These are phyloP conservation scores for Hippasteria phrygiana DNA, from an alignment of 53 echinoderm and acorn worm genomes.

Conservation along the genomic window DNA sequence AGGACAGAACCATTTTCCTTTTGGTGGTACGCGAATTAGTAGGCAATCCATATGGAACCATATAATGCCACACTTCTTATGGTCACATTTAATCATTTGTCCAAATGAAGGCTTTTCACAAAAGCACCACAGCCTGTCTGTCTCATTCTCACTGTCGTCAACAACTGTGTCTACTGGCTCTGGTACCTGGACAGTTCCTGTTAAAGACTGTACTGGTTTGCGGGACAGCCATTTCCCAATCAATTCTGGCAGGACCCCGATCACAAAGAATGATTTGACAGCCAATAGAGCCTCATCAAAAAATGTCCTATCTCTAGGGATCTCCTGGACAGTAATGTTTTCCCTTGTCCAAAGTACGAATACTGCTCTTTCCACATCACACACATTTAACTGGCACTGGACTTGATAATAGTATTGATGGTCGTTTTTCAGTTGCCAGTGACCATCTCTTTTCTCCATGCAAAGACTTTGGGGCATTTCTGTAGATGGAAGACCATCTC, in stretches of 20 bases:
- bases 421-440: slow-evolving; percentile 31
- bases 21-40: neutral
- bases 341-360: slow-evolving; percentile 39
- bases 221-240: slow-evolving; percentile 35
- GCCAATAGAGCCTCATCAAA: neutral
- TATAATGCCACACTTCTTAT: slow-evolving; percentile 16
- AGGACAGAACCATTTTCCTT: slow-evolving; percentile 13
- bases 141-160: neutral
- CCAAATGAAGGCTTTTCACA: slow-evolving; percentile 19
- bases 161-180: neutral
- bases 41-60: slow-evolving; percentile 22
- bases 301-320: neutral
- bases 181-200: slow-evolving; percentile 23
- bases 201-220: slow-evolving; percentile 31
- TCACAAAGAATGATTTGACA: neutral
- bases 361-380: slow-evolving; percentile 23
- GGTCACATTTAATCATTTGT: slow-evolving; percentile 9
- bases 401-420: slow-evolving; percentile 51
- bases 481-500: slow-evolving; percentile 8
- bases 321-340: slow-evolving; percentile 6
- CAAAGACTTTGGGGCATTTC: slow-evolving; percentile 9
- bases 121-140: neutral
- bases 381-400: slow-evolving; percentile 28
- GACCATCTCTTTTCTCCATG: neutral
- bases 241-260: neutral